Evolutionary conservation across 2,797 vertebrate genomes (phyloP).

Genomic region (Darevskia nairensis): DNA sequence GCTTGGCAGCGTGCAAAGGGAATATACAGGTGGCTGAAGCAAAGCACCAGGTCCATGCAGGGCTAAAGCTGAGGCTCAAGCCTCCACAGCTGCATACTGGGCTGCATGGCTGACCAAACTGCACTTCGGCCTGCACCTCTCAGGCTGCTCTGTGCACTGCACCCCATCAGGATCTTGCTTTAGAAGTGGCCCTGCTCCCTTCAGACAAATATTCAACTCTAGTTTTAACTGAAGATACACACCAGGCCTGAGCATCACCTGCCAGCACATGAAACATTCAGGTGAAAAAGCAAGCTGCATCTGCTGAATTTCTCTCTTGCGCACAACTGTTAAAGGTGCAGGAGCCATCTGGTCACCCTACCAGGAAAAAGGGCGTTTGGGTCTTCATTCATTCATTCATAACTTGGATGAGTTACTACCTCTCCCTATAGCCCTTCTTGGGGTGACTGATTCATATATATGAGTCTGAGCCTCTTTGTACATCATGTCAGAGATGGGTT

Average conservation of each 20-base stretch:
- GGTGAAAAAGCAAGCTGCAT: not conserved
- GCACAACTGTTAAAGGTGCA: not conserved
- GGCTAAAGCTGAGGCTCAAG: not conserved
- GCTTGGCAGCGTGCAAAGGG: not conserved
- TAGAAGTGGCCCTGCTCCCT: not conserved
- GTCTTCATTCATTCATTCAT: too few relatives aligned
- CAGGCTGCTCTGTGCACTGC: not conserved
- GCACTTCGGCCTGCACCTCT: too few relatives aligned
- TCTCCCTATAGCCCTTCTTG: not conserved
- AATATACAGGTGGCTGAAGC: not conserved
- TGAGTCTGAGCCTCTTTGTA: not conserved
- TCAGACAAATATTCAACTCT: not conserved
- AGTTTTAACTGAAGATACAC: not conserved
- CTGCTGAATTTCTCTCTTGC: not conserved
- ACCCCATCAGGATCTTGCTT: not conserved
- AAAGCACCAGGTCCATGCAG: not conserved
- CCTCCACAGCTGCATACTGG: not conserved
- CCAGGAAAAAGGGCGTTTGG: not conserved
- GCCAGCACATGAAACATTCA: not conserved
- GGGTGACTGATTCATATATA: too few relatives aligned
- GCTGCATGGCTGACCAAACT: not conserved
- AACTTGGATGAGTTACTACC: not conserved
- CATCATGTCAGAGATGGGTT: not conserved
- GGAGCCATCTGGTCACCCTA: not conserved
- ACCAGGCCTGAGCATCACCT: not conserved